A percentile compares a stretch with the other conserved stretches of the same genome.
phyloP scores from a whole-genome alignment of 2,797 vertebrate species.

The Scarus forsteni region DNA sequence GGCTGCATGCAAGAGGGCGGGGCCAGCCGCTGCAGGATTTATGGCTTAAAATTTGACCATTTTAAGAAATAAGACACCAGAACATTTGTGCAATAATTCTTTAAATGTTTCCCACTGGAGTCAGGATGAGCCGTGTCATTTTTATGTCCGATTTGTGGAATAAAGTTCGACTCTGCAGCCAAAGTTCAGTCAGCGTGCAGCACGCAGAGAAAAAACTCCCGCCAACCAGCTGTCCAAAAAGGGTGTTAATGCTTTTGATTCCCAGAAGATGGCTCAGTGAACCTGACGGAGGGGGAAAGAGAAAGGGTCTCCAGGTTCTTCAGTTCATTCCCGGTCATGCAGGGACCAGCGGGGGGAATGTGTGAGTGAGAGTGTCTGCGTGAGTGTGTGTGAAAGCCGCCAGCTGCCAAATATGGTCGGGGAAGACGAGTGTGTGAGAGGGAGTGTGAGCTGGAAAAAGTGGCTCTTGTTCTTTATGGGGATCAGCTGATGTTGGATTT shows the following conservation, averaged over 20 bases:
- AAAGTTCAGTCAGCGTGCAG: slow-evolving; percentile 22
- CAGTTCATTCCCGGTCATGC: slow-evolving; percentile 56
- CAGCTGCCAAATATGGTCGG: slow-evolving; percentile 76
- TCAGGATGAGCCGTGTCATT: not conserved
- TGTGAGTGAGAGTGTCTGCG: slow-evolving; percentile 45
- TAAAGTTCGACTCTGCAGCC: slow-evolving; percentile 10
- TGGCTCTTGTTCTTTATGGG: slow-evolving; percentile 4
- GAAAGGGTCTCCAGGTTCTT: slow-evolving; percentile 64
- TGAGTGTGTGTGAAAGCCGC: slow-evolving; percentile 34
- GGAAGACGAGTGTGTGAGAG: slow-evolving; percentile 30
- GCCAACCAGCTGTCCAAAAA: slow-evolving; percentile 46
- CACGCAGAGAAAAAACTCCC: slow-evolving; percentile 5
- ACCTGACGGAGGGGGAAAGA: slow-evolving; percentile 35
- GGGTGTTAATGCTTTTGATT: slow-evolving; percentile 40
- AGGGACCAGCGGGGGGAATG: slow-evolving; percentile 39
- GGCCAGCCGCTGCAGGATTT: not conserved
- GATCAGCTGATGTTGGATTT: slow-evolving; percentile 10
- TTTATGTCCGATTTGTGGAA: not conserved
- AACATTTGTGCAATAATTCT: not conserved
- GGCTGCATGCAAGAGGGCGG: not conserved
- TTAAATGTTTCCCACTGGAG: not conserved
- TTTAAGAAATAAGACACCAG: not conserved
- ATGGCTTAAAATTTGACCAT: too few species aligned
- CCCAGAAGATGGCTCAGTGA: slow-evolving; percentile 61
- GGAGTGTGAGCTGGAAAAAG: not conserved